A percentile compares a stretch with the other conserved stretches of the same genome.
These are phyloP conservation scores for Polypedilum vanderplanki DNA, from an alignment of 1,140 invertebrate genomes.

Conservation along the genomic window DNA sequence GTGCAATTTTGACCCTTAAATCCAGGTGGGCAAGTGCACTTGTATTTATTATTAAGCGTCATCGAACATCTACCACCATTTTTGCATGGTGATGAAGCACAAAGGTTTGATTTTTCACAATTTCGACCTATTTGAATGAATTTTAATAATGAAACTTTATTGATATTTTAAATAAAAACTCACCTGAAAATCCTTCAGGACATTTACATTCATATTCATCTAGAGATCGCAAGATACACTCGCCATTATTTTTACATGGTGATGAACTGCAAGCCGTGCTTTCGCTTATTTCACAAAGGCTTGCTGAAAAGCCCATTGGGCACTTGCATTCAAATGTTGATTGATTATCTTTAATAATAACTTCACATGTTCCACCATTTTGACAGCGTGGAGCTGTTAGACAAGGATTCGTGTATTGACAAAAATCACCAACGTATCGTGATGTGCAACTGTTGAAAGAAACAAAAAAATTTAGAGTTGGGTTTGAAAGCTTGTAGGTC, in stretches of 20 bases:
- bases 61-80: conserved; percentile 80
- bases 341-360: conserved; percentile 53
- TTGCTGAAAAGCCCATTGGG: conserved; percentile 84
- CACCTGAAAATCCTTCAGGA: conserved; percentile 76
- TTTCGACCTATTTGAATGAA: conserved; percentile 62
- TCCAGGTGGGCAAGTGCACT: conserved; percentile 76
- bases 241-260: conserved; percentile 80
- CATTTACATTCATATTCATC: conserved; percentile 76
- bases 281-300: conserved; percentile 84
- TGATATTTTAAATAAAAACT: conserved; percentile 38
- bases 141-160: conserved; percentile 24
- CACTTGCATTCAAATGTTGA: conserved; percentile 80
- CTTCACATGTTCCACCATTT: conserved; percentile 86
- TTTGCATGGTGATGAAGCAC: conserved; percentile 77
- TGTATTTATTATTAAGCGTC: conserved; percentile 62
- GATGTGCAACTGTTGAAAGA: conserved; percentile 79
- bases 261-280: conserved; percentile 82
- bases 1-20: conserved; percentile 79
- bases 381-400: conserved; percentile 76
- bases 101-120: conserved; percentile 83
- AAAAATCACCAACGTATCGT: conserved; percentile 87
- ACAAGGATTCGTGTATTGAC: conserved; percentile 88
- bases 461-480: conserved; percentile 34
- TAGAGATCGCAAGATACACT: conserved; percentile 69
- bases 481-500: no score